phyloP scores from a whole-genome alignment of 2,113 vertebrate genomes.

The Poecilia latipinna region DNA sequence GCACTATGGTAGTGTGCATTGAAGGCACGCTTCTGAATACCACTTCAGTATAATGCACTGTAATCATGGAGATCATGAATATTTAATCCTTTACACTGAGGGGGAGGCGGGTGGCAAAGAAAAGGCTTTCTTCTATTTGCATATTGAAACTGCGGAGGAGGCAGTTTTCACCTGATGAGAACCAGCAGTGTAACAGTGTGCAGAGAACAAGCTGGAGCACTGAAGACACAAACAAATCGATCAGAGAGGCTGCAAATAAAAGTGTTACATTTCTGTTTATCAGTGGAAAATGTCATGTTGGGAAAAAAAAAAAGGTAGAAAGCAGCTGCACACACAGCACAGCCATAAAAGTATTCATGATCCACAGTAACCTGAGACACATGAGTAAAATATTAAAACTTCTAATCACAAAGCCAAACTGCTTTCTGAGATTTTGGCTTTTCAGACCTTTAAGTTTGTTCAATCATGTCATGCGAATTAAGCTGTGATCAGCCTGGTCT shows the following conservation, averaged over 20 bases:
- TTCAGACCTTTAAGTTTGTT: not conserved
- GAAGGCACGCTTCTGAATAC: constrained; percentile 14
- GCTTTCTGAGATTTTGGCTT: constrained; percentile 5
- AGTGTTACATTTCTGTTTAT: not conserved
- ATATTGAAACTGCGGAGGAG: constrained; percentile 59
- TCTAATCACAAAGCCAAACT: not conserved
- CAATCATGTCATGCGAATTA: not conserved
- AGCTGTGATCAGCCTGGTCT: not conserved
- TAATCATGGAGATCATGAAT: constrained; percentile 63
- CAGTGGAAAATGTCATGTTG: not conserved
- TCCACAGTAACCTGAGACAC: too few species aligned
- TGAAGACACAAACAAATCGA: constrained; percentile 1
- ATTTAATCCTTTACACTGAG: constrained; percentile 55
- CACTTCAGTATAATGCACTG: constrained; percentile 17
- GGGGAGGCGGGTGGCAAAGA: constrained; percentile 29
- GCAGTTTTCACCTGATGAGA: constrained; percentile 52
- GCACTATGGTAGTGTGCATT: not conserved
- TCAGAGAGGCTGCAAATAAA: not conserved
- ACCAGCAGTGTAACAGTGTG: constrained; percentile 2
- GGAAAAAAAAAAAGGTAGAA: not conserved
- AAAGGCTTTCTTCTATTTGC: constrained; percentile 53
- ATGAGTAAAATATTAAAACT: not conserved
- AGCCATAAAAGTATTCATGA: not conserved
- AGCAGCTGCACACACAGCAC: not conserved
- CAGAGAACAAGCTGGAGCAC: constrained; percentile 2